Conservation (phyloP, 2,797 vertebrate species). For the Cichlasoma orientale region DNA sequence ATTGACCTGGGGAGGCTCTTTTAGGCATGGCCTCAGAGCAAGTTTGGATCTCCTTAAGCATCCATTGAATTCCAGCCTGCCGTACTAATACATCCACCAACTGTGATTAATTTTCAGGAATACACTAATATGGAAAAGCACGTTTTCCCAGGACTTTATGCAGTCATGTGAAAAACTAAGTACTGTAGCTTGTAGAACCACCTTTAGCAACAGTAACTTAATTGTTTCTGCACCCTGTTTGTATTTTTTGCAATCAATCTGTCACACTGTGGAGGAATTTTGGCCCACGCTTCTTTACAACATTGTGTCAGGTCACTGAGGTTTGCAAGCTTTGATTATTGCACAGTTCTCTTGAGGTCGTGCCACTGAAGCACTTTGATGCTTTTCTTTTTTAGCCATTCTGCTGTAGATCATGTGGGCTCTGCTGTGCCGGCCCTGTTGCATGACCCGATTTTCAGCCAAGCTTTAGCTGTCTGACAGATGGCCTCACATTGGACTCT, state of each 20-base stretch:
- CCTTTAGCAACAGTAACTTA: background rate
- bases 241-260: no score
- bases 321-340: background rate
- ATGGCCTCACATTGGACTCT: background rate
- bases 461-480: background rate
- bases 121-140: background rate
- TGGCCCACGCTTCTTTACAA: accelerated
- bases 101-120: no score
- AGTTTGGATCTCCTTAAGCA: background rate
- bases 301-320: background rate
- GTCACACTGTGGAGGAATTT: background rate
- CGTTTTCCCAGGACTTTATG: background rate
- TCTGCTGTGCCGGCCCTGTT: background rate
- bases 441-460: background rate
- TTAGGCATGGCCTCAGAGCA: background rate
- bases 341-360: no score
- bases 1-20: background rate
- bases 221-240: no score
- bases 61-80: background rate
- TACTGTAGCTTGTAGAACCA: background rate
- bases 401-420: background rate
- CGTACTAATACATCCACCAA: background rate
- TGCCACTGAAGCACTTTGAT: background rate
- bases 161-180: background rate
- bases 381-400: background rate